Evolutionary conservation across 64 coral and sea anemone genomes (phyloP), one percentile per base, ranked within the genome.

Genomic region (Cladopsammia gracilis): DNA sequence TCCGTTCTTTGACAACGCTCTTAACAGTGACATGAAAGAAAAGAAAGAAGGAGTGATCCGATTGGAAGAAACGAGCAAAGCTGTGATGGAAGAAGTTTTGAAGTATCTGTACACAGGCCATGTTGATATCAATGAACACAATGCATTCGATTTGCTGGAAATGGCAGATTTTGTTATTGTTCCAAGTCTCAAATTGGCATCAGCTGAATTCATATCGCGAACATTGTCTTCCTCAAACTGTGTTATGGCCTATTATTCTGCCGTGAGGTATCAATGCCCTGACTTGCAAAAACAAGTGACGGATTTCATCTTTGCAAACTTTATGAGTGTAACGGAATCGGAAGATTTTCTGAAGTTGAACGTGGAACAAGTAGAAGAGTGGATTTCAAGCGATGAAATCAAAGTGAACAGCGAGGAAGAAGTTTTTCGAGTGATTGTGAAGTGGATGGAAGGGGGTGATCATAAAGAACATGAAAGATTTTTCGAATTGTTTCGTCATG

Each of bases 71-170:
- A 34, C 68, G 74, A 51, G 42, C 10, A 68, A 61, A 25, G 25
- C 20, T 52, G 61, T 79, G 18, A 90, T 90, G 74, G 88, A 90
- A 68, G 88, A 90, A 61, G 11, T 90, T 2, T 77, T 90, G 14
- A 10, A 90, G 59, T 89, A 66, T 89, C 9, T 89, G 49, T 89
- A 89, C n/a, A 89, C 87, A 0, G 87, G 87, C 66, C 73, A 78
- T 25, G 88, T 78, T 48, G 76, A 54, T 51, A 64, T 90, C 14
- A 90, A 48, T 44, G 20, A 62, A 68, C 13, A 8, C 49, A 90
- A 90, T 65, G 88, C 88, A 7, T 15, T 79, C 16, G 88, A 90
- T 53, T 16, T 90, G 4, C 20, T 90, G 13, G 53, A 49, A 25
- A 64, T 25, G 54, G 88, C 88, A 52, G 78, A 90, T 48, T 90